Percentiles rank a stretch among this genome's conserved stretches.
phyloP scores from a whole-genome alignment of 2,797 vertebrate genomes.

The Carcharodon carcharias region DNA sequence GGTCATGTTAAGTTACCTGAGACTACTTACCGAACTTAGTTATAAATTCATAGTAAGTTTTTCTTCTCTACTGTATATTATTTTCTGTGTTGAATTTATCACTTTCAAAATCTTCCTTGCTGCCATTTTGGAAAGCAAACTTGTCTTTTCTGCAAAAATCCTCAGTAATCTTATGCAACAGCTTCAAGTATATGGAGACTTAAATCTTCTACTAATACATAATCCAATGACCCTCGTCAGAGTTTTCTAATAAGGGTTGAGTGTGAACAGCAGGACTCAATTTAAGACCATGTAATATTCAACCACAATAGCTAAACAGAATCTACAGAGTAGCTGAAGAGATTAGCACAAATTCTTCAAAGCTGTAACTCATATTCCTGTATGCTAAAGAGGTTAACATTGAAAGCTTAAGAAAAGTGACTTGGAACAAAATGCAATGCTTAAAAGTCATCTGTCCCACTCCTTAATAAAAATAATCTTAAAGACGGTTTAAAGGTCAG shows the following conservation, averaged over 20 bases:
- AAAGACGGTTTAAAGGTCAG: neutral
- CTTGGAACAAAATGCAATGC: neutral
- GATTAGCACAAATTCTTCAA: slow-evolving; percentile 8
- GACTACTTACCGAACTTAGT: neutral
- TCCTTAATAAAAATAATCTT: slow-evolving; percentile 12
- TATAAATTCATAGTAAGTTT: neutral
- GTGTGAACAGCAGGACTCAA: neutral
- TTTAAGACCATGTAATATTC: neutral
- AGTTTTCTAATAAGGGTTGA: neutral
- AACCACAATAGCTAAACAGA: neutral
- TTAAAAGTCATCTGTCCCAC: neutral
- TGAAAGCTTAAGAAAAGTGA: neutral
- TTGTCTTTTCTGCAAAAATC: neutral
- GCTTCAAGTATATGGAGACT: neutral
- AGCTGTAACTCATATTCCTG: neutral
- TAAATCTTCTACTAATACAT: neutral
- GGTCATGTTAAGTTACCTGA: neutral
- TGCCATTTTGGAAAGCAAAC: neutral
- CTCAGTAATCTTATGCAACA: neutral
- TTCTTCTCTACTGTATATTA: neutral
- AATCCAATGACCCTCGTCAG: neutral
- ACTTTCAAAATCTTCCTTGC: neutral
- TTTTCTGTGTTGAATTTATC: neutral
- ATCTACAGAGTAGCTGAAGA: neutral
- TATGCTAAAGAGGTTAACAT: neutral